Percentiles rank a stretch among this genome's conserved stretches.
Conservation (phyloP, 2,888 invertebrate genomes). For the Tineola bisselliella region DNA sequence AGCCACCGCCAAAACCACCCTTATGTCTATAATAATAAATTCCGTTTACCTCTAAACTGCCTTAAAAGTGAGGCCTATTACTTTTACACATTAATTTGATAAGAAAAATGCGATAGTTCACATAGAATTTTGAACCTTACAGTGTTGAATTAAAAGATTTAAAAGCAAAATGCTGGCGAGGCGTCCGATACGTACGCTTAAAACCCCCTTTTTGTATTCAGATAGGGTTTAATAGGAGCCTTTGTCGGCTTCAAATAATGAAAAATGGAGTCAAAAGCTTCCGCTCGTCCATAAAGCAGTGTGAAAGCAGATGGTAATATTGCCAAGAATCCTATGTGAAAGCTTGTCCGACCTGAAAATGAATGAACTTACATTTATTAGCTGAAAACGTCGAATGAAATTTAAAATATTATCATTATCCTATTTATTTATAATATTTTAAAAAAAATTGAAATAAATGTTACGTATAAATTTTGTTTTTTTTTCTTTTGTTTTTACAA, state of each 20-base stretch:
- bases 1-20: constrained; percentile 31
- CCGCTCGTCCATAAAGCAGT: constrained; percentile 2
- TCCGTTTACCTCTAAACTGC: neutral
- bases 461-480: no score
- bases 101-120: constrained; percentile 39
- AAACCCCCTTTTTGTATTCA: constrained; percentile 21
- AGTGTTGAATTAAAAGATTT: neutral
- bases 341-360: neutral
- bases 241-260: constrained; percentile 20
- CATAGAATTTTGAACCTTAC: constrained; percentile 30
- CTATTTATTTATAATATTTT: no score
- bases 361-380: neutral
- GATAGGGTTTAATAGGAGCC: constrained; percentile 26
- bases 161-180: constrained; percentile 10
- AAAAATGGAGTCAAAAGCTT: constrained; percentile 16
- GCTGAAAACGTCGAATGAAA: no score
- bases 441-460: no score
- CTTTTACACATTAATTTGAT: constrained; percentile 62
- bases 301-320: neutral
- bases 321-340: neutral
- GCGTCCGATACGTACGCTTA: constrained; percentile 7
- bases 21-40: constrained; percentile 25
- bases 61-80: constrained; percentile 32
- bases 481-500: no score
- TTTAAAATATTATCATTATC: no score